Evolutionary conservation across 2,797 vertebrate genomes (phyloP), one percentile per base, ranked within the genome.

Genomic region (Chlorospingus semifuscus): DNA sequence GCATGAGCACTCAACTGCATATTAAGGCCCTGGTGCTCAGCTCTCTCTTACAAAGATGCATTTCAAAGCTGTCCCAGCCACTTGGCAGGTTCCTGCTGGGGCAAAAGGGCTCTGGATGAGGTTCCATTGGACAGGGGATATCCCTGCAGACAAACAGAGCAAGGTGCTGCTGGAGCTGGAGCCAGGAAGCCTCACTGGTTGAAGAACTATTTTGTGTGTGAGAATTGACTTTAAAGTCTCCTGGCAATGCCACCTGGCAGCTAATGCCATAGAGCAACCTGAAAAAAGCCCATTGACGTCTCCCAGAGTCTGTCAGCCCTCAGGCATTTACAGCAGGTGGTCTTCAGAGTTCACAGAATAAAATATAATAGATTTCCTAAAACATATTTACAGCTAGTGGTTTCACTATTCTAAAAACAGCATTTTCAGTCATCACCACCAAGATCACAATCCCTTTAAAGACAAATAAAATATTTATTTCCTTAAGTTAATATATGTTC

Each of bases 401-500:
- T 55, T 93, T 91, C 74, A 74, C 41, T 41, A 4, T 52, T 89
- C 50, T 64, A 88, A 75, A 87, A 61, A 15, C 20, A 71, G n/a
- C 9, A 4, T 65, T 91, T 87, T 61, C 90, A 91, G 69, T 76
- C 74, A 71, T 86, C 21, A 32, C 27, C 30, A 32, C 41, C 26
- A 87, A 72, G 52, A 79, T 66, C 70, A 30, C 83, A 53, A 91
- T 69, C 69, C 41, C 32, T 74, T 95, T 70, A 83, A 87, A 76
- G 69, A 89, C 34, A 79, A 90, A 63, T 82, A 94, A 92, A 92
- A 87, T 88, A 86, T 87, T 61, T 46, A 87, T 93, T 86, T 29
- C 26, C 60, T 52, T 47, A 94, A 92, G 81, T 92, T 94, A 95
- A 96, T 82, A 68, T 17, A 75, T 95, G 93, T n/a, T 36, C 89